A percentile compares a stretch with the other conserved stretches of the same genome.
Evolutionary conservation across 2,113 vertebrate species (phyloP).

Genomic region (Scolopax mira): DNA sequence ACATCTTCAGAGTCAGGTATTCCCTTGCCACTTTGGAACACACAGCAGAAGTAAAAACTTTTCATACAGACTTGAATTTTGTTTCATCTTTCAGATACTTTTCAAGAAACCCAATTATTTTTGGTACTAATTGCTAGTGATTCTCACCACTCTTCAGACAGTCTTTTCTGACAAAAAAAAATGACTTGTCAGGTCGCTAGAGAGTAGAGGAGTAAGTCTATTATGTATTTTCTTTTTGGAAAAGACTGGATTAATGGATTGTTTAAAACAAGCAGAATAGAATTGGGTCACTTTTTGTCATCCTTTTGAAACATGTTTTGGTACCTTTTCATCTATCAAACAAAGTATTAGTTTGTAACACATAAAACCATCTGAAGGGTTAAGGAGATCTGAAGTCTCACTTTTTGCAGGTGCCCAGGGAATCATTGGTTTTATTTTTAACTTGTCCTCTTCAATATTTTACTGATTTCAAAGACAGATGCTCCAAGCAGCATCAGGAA

Average conservation of each 20-base stretch:
- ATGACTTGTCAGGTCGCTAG: neutral
- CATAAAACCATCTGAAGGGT: neutral
- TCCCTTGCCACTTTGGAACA: neutral
- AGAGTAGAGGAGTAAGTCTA: neutral
- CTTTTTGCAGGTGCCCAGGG: neutral
- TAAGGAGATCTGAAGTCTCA: neutral
- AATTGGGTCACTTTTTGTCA: neutral
- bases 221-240: neutral
- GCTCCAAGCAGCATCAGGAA: neutral
- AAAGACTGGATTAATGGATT: accelerated
- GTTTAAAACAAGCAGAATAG: neutral
- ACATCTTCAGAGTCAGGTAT: neutral
- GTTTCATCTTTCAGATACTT: neutral
- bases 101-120: neutral
- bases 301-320: neutral
- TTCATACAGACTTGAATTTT: neutral
- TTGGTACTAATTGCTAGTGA: neutral
- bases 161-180: neutral
- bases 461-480: neutral
- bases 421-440: neutral
- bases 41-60: neutral
- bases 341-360: neutral
- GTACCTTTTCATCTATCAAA: neutral
- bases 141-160: neutral
- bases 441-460: neutral